phyloP scores from a whole-genome alignment of 2,888 invertebrate species.

The Clunio marinus region DNA sequence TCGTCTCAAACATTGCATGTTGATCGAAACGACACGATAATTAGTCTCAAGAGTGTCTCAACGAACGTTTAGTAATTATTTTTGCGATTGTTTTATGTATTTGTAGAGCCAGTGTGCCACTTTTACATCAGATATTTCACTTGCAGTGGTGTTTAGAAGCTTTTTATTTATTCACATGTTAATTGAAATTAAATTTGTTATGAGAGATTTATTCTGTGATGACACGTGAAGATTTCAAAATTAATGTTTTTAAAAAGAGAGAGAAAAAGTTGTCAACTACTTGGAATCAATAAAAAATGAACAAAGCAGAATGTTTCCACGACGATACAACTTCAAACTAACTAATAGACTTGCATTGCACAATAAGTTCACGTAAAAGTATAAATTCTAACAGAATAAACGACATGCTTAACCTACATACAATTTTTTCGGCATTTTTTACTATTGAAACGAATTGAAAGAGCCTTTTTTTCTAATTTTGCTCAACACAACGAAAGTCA shows the following conservation, averaged over 20 bases:
- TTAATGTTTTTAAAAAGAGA: too few relatives aligned
- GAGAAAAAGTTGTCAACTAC: too few relatives aligned
- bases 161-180: background rate
- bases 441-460: too few relatives aligned
- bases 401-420: slow-evolving; percentile 2
- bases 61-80: background rate
- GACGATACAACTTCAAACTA: background rate
- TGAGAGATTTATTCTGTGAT: background rate
- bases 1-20: background rate
- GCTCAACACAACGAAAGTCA: too few relatives aligned
- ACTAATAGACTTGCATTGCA: background rate
- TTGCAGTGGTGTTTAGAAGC: background rate
- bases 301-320: background rate
- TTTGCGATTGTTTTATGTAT: background rate
- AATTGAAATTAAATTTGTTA: background rate
- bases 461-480: too few relatives aligned
- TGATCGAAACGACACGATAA: slow-evolving; percentile 7
- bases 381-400: slow-evolving; percentile 1
- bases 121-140: background rate
- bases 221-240: too few relatives aligned
- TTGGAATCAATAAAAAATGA: too few relatives aligned
- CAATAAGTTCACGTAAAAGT: background rate
- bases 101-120: background rate
- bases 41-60: background rate
- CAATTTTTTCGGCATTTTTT: background rate